Evolutionary conservation across 2,113 vertebrate genomes (phyloP), one percentile per base, ranked within the genome.

Genomic region (Myanophis thanlyinensis): DNA sequence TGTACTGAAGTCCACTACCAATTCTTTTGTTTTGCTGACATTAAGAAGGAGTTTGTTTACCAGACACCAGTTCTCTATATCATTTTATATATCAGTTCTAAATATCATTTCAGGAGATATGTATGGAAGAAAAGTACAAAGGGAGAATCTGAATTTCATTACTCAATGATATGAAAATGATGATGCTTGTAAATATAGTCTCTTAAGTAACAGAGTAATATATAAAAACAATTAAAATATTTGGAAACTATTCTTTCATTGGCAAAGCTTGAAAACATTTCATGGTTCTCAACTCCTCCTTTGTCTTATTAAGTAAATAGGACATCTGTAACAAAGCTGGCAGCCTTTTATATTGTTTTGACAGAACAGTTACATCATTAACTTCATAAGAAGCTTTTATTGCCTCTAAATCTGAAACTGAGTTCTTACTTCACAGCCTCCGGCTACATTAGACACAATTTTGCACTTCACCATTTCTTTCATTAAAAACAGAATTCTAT

Each of bases 301-400:
- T 94, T 93, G 13, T 92, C 93, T 89, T 91, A 89, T 3, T 92
- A 90, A 95, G 67, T 87, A 87, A 93, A 91, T 93, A 94, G 27
- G n/a, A 92, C 0, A 92, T 94, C 88, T 93, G 87, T 89, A 94
- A 95, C 94, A 91, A 93, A 95, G 46, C 90, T 86, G 27, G 13
- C 56, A 90, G 91, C 89, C 12, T 95, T 95, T 84, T 90, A 93
- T 93, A 95, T 97, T 92, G n/a, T 35, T 94, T 93, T 96, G 87
- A 80, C 12, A 90, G 56, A 92, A 92, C 52, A 87, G 22, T 93
- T 95, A 84, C 47, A 95, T 93, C 90, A 93, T 96, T 96, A 97
- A 96, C 90, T 92, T 15, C 93, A 93, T 0, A 93, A 94, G 25
- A 94, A 30, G 30, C 94, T 93, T 95, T 96, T 91, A 87, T 80